Evolutionary conservation across 2,888 invertebrate species (phyloP).

Genomic region (Cordilura impudica): DNA sequence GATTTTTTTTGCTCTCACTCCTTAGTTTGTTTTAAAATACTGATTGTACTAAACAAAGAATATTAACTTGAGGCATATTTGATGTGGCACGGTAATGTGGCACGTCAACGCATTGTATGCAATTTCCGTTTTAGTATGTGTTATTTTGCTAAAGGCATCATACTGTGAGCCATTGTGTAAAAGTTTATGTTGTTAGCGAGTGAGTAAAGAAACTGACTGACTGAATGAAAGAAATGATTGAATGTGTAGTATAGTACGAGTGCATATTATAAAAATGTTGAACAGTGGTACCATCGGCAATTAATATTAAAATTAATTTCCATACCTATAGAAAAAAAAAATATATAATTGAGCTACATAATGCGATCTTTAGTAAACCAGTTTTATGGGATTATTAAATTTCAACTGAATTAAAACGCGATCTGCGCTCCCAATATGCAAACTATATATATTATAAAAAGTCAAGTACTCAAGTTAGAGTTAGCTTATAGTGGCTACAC

Average conservation of each 20-base stretch:
- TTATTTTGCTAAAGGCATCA: conserved; percentile 61
- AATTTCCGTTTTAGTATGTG: conserved; percentile 66
- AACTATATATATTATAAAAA: too few relatives aligned
- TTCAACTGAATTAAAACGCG: too few relatives aligned
- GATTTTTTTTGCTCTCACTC: too few relatives aligned
- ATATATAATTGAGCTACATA: too few relatives aligned
- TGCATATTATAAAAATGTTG: neutral
- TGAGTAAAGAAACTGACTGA: conserved; percentile 64
- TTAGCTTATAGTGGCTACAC: too few relatives aligned
- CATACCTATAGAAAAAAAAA: too few relatives aligned
- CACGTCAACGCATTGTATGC: conserved; percentile 67
- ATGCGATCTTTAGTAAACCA: too few relatives aligned
- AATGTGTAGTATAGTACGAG: conserved; percentile 15
- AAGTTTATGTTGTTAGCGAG: conserved; percentile 67
- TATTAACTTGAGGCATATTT: conserved; percentile 62
- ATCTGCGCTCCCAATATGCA: too few relatives aligned
- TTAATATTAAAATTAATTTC: too few relatives aligned
- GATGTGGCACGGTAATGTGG: conserved; percentile 63
- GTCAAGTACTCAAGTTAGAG: too few relatives aligned
- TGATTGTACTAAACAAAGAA: conserved; percentile 40
- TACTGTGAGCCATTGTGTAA: conserved; percentile 68
- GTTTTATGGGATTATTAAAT: too few relatives aligned
- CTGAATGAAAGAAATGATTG: conserved; percentile 51
- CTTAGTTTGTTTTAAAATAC: neutral
- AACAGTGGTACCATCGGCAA: too few relatives aligned